Evolutionary conservation across 1,140 invertebrate species (phyloP), one percentile per base, ranked within the genome.

Genomic region (Wiebesia pumilae): DNA sequence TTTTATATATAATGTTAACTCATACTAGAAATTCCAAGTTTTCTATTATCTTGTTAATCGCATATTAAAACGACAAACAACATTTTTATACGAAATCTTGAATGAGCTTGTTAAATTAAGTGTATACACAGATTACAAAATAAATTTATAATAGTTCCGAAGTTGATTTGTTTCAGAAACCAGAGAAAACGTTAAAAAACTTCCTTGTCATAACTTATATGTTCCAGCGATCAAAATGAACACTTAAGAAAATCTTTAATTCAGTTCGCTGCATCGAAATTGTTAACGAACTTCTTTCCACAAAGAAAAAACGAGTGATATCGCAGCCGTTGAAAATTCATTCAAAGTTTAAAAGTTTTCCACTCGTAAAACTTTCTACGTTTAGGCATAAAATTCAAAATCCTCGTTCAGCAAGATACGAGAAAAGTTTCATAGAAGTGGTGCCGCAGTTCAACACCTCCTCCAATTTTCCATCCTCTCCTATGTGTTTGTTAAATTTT

Each of bases 311-410:
- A 16, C 3, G 14, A n/a, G n/a, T 78, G 30, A 30, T 33, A 27
- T 54, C 38, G 24, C 30, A 51, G 33, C 10, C 51, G 54, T 83
- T 73, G 75, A 83, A 83, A 83, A 75, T 83, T 83, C 81, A 83
- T 75, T 35, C 43, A n/a, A 38, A 83, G 43, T 83, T 9, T 78
- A 54, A 33, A 33, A 78, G 77, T 54, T 54, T 16, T n/a, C 47
- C 10, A n/a, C 27, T 9, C 69, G 81, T 27, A 73, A 73, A 73
- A 83, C 43, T 71, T 65, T 62, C 21, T 38, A 33, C 3, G 83
- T 40, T 62, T 79, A 80, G 43, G 83, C 75, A 47, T 85, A 40
- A 80, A 67, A 85, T 35, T 14, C 40, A 67, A 80, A 85, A 40
- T 78, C 7, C 35, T n/a, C 30, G 33, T 73, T 73, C 16, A 38